Conservation (phyloP, 1,140 invertebrate species). For the Phymorhynchus buccinoides region DNA sequence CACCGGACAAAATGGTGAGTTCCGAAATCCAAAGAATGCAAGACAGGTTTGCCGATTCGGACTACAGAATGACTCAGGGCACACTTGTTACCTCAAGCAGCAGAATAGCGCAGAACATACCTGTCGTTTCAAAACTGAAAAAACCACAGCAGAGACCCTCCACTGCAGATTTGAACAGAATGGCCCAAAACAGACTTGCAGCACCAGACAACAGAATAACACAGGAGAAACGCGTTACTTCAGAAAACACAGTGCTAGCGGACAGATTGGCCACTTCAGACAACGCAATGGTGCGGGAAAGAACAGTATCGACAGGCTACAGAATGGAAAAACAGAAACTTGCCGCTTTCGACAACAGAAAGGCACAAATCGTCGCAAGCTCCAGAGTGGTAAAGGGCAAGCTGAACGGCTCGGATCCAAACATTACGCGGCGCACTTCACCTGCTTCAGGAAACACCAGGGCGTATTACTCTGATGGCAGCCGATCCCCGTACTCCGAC, state of each 20-base stretch:
- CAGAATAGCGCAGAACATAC: background rate
- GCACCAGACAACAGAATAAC: background rate
- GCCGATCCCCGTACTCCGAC: slow-evolving; percentile 21
- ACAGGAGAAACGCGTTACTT: background rate
- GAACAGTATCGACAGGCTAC: too few relatives aligned
- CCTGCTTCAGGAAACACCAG: background rate
- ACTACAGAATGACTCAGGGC: background rate
- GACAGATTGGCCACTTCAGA: background rate
- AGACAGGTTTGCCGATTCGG: background rate
- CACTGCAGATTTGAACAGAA: background rate
- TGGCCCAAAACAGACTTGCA: background rate
- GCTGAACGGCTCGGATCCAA: background rate
- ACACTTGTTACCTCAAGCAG: background rate
- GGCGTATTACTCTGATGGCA: background rate
- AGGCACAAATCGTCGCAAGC: too few relatives aligned
- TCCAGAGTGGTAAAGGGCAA: too few relatives aligned
- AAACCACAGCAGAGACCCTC: background rate
- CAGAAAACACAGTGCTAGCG: background rate
- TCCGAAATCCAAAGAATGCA: too few relatives aligned
- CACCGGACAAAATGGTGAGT: too few relatives aligned
- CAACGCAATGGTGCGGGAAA: background rate
- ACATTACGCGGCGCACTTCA: background rate
- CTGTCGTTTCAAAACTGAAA: background rate
- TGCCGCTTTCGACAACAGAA: too few relatives aligned
- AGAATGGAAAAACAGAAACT: too few relatives aligned